Evolutionary conservation across 2,888 invertebrate species (phyloP).

Genomic region (Minunthozetes semirufus): DNA sequence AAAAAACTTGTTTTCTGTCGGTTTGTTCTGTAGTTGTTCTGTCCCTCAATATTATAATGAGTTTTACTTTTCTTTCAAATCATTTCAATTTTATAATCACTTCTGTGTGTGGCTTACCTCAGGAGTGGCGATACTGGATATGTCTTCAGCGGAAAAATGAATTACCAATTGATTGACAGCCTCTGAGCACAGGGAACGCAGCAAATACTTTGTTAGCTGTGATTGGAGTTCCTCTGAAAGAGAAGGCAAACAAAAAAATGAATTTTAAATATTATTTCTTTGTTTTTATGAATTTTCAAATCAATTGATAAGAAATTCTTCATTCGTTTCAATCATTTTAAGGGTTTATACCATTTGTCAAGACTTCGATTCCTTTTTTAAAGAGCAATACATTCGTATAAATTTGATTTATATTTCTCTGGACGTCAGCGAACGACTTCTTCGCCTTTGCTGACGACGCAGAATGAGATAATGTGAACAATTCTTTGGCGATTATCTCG

Average conservation of each 20-base stretch:
- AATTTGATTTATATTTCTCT: constrained; percentile 72
- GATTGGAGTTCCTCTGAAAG: constrained; percentile 55
- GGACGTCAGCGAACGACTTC: constrained; percentile 70
- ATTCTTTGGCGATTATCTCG: constrained; percentile 60
- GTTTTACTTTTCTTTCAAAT: not conserved
- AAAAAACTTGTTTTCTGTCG: not conserved
- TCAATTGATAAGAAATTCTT: not conserved
- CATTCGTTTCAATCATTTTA: not conserved
- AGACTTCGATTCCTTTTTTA: constrained; percentile 49
- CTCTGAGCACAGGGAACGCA: constrained; percentile 75
- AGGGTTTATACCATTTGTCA: constrained; percentile 44
- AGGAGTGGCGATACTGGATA: constrained; percentile 18
- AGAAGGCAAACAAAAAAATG: not conserved
- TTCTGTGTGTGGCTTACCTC: constrained; percentile 9
- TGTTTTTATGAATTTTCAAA: not conserved
- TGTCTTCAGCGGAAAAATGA: constrained; percentile 58
- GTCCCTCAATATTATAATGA: not conserved
- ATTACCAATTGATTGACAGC: constrained; percentile 68
- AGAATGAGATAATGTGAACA: constrained; percentile 67
- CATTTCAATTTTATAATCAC: not conserved
- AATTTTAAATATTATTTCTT: constrained; percentile 26
- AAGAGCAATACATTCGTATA: constrained; percentile 50
- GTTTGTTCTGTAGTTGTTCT: not conserved
- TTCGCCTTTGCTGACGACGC: constrained; percentile 59
- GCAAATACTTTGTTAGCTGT: constrained; percentile 69